These are phyloP conservation scores for Motacilla tschutschensis DNA, from an alignment of 2,113 vertebrate species.

Conservation along the genomic window DNA sequence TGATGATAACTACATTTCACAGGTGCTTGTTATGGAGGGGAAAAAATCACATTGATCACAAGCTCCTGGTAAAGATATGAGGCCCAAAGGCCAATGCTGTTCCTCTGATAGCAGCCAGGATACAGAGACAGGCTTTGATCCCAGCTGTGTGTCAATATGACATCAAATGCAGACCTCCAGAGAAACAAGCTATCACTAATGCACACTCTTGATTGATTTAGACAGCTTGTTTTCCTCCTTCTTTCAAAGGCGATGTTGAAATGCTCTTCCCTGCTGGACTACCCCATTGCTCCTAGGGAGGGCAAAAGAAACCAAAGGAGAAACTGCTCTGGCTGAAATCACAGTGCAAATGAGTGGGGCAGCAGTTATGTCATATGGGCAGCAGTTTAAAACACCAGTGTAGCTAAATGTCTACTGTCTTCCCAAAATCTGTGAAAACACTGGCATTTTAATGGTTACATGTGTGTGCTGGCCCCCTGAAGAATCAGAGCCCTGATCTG, in stretches of 20 bases:
- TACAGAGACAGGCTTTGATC: constrained; percentile 40
- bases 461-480: neutral
- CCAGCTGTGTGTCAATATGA: constrained; percentile 49
- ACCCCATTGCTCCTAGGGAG: neutral
- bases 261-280: constrained; percentile 9
- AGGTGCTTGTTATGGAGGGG: neutral
- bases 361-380: neutral
- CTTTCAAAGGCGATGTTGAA: constrained; percentile 18
- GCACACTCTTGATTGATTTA: constrained; percentile 39
- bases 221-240: constrained; percentile 36
- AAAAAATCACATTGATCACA: neutral
- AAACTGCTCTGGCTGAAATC: neutral
- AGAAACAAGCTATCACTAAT: constrained; percentile 31
- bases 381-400: neutral
- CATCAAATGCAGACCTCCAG: constrained; percentile 51
- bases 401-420: neutral
- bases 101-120: constrained; percentile 17
- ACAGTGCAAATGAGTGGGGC: neutral
- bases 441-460: neutral
- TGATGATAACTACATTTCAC: constrained; percentile 40
- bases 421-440: neutral
- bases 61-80: neutral
- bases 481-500: neutral
- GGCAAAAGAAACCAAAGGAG: neutral
- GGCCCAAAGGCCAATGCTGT: constrained; percentile 10